A percentile compares a stretch with the other conserved stretches of the same genome.
phyloP scores from a whole-genome alignment of 1,140 invertebrate species.

The Semibalanus balanoides region DNA sequence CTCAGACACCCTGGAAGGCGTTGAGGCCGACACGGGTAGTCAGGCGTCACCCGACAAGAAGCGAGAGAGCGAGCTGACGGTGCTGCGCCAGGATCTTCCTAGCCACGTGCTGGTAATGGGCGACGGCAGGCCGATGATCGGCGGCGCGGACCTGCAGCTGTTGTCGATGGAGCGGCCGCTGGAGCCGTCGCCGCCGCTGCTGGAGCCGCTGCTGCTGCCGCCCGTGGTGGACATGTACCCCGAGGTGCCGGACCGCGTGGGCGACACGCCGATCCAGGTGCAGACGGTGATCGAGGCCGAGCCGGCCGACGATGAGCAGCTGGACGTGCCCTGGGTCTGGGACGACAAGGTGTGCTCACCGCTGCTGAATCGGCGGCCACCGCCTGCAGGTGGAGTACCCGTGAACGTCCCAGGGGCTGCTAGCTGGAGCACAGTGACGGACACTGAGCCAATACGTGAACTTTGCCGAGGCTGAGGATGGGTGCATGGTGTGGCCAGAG shows the following conservation, averaged over 20 bases:
- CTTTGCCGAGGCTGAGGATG: too few relatives aligned
- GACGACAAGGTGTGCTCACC: not conserved
- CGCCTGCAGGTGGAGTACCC: not conserved
- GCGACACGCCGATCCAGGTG: not conserved
- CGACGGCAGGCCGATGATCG: too few relatives aligned
- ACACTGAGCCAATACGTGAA: too few relatives aligned
- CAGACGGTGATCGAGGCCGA: not conserved
- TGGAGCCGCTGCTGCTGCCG: not conserved
- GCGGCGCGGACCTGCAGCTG: not conserved
- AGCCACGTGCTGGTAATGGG: not conserved
- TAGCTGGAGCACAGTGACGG: too few relatives aligned
- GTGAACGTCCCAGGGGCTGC: too few relatives aligned
- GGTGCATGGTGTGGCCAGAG: too few relatives aligned
- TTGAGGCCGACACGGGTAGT: not conserved
- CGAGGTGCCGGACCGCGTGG: not conserved
- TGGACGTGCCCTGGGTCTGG: not conserved
- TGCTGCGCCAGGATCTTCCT: not conserved
- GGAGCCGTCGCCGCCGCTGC: not conserved
- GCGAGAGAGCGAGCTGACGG: not conserved
- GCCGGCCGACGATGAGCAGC: not conserved
- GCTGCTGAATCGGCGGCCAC: not conserved
- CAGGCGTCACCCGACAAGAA: not conserved
- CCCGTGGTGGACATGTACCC: not conserved
- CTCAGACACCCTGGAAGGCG: not conserved
- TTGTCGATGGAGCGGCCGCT: not conserved